Evolutionary conservation across 2,797 vertebrate species (phyloP), one percentile per base, ranked within the genome.

Genomic region (Astyanax mexicanus): DNA sequence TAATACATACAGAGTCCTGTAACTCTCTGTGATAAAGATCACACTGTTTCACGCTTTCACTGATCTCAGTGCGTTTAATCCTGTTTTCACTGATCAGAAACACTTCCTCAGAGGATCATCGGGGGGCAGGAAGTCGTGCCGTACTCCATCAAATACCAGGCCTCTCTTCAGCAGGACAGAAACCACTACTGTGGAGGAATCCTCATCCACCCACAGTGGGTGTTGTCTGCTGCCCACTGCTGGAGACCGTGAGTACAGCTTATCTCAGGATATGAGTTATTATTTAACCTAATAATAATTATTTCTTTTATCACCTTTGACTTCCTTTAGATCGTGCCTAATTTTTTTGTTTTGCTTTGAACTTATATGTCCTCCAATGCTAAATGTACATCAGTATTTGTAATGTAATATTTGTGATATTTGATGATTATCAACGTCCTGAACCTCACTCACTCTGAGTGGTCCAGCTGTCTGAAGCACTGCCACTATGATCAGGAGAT

Each of bases 171-270:
- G 79, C 83, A 45, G 6, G 66, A 74, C 1, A 66, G 0, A 0
- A 61, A 61, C 0, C 93, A 94, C 79, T 93, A 86, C 78, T 94
- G 94, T 84, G 92, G 93, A 61, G 92, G 82, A 25, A 91, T 92
- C 0, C 76, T 94, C 3, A 81, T 94, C 69, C 70, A 87, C 15
- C 52, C 71, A 0, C 74, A 87, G 57, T 95, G 92, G 92, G 91
- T 94, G 84, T 83, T 93, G 62, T 90, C 91, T 89, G 94, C 93
- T 81, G 93, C 93, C 85, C 92, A 93, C 91, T 95, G 94, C 88
- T 91, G 91, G 91, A 91, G 77, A 80, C 91, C 89, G 92, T 95
- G 27, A 88, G 93, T 90, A 83, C 66, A n/a, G n/a, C n/a, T n/a
- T n/a, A n/a, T n/a, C n/a, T n/a, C n/a, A n/a, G n/a, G n/a, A n/a